A percentile compares a stretch with the other conserved stretches of the same genome.
Evolutionary conservation across 2,113 vertebrate genomes (phyloP).

Genomic region (Zosterops lateralis): DNA sequence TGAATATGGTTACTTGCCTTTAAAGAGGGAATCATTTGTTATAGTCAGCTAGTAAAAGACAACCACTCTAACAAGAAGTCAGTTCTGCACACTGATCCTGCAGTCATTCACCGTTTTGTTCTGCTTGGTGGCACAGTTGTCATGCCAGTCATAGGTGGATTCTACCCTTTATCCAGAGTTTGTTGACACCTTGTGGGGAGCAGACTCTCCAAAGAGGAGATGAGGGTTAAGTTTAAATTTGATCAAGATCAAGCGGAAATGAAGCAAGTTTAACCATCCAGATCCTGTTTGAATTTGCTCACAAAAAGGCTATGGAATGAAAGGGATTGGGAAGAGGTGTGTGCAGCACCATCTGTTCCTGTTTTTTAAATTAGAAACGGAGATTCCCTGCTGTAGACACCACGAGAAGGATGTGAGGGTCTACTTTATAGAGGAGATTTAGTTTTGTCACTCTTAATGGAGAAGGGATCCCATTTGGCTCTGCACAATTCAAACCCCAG

Average conservation of each 20-base stretch:
- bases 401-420: neutral
- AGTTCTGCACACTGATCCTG: neutral
- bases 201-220: neutral
- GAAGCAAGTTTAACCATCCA: neutral
- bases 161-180: neutral
- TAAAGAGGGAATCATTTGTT: neutral
- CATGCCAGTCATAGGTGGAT: neutral
- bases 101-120: neutral
- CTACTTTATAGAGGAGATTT: neutral
- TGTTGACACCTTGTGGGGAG: rapidly evolving
- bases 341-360: slow-evolving; percentile 16
- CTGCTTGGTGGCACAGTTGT: neutral
- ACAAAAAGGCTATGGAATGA: neutral
- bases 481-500: neutral
- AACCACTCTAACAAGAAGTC: neutral
- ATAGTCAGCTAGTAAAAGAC: neutral
- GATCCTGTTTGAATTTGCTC: neutral
- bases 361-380: neutral
- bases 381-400: neutral
- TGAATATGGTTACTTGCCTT: neutral
- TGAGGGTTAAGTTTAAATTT: neutral
- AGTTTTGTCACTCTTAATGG: neutral
- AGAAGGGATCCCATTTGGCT: neutral
- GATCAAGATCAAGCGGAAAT: neutral
- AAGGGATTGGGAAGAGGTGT: neutral